Percentiles rank a stretch among this genome's conserved stretches.
Evolutionary conservation across 2,888 invertebrate species (phyloP).

Genomic region (Eupithecia pulchellata): DNA sequence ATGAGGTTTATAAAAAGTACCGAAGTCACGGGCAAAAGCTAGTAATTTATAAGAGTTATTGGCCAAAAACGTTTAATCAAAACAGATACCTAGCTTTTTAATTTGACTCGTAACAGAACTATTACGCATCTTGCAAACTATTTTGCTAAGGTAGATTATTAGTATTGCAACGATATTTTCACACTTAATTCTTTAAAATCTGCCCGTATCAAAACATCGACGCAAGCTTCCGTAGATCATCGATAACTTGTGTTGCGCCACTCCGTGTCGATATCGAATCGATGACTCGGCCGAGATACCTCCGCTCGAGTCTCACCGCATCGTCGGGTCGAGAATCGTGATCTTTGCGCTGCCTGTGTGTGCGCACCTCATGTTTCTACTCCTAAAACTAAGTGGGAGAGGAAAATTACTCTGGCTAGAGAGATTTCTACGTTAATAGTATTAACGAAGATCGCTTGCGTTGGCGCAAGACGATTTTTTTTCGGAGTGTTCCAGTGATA

Average conservation of each 20-base stretch:
- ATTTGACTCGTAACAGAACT: background rate
- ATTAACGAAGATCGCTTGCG: no score
- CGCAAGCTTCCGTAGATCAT: constrained; percentile 21
- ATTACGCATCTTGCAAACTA: background rate
- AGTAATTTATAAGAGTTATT: no score
- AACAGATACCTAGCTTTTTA: background rate
- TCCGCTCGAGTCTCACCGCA: background rate
- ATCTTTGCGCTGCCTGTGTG: constrained; percentile 23
- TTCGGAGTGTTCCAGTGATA: no score
- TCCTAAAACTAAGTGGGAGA: background rate
- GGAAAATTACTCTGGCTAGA: background rate
- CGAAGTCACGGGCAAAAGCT: no score
- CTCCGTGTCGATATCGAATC: constrained; percentile 41
- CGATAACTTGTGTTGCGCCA: constrained; percentile 38
- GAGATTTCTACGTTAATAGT: no score
- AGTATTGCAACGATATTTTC: constrained; percentile 4
- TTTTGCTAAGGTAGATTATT: background rate
- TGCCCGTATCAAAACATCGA: constrained; percentile 19
- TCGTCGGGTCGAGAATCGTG: constrained; percentile 29
- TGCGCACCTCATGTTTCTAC: constrained; percentile 14
- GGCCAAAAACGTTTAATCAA: no score
- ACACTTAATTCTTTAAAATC: background rate
- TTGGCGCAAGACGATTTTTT: no score
- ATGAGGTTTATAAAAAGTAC: no score
- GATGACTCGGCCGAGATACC: constrained; percentile 40